Conservation (phyloP, 2,113 vertebrate species). For the Zosterops lateralis region DNA sequence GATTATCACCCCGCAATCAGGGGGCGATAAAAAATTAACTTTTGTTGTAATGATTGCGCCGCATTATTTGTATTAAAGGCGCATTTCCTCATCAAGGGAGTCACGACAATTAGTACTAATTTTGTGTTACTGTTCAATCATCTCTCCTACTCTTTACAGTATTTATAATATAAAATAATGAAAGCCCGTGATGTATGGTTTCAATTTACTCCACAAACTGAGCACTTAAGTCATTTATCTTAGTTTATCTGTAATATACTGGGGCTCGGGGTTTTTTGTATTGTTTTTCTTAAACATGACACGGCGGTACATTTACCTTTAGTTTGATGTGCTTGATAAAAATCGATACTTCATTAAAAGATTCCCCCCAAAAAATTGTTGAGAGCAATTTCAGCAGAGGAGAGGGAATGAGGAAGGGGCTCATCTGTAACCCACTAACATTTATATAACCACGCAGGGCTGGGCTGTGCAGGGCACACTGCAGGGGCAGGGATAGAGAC, state of each 20-base stretch:
- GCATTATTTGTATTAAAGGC: slow-evolving; percentile 52
- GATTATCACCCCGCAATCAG: slow-evolving; percentile 65
- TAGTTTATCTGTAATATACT: slow-evolving; percentile 80
- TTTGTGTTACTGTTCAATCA: slow-evolving; percentile 74
- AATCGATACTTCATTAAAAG: slow-evolving; percentile 82
- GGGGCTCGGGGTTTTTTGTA: slow-evolving; percentile 20
- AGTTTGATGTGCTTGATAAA: slow-evolving; percentile 76
- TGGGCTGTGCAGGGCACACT: rapidly evolving
- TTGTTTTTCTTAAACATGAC: slow-evolving; percentile 71
- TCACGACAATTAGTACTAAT: slow-evolving; percentile 66
- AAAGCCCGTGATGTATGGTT: slow-evolving; percentile 79
- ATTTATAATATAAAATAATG: slow-evolving; percentile 76
- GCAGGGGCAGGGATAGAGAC: not conserved
- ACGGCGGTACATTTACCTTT: slow-evolving; percentile 77
- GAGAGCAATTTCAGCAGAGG: slow-evolving; percentile 39
- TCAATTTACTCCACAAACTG: slow-evolving; percentile 81
- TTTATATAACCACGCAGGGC: rapidly evolving
- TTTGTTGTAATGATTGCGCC: slow-evolving; percentile 33
- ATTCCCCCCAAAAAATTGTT: slow-evolving; percentile 70
- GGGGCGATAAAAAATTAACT: slow-evolving; percentile 65
- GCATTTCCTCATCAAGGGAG: slow-evolving; percentile 30
- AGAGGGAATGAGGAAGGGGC: not conserved
- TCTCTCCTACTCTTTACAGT: slow-evolving; percentile 64
- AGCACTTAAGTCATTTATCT: slow-evolving; percentile 83
- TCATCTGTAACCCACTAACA: not conserved